Evolutionary conservation across 1,140 invertebrate genomes (phyloP), one percentile per base, ranked within the genome.

Genomic region (Drosophila mauritiana): DNA sequence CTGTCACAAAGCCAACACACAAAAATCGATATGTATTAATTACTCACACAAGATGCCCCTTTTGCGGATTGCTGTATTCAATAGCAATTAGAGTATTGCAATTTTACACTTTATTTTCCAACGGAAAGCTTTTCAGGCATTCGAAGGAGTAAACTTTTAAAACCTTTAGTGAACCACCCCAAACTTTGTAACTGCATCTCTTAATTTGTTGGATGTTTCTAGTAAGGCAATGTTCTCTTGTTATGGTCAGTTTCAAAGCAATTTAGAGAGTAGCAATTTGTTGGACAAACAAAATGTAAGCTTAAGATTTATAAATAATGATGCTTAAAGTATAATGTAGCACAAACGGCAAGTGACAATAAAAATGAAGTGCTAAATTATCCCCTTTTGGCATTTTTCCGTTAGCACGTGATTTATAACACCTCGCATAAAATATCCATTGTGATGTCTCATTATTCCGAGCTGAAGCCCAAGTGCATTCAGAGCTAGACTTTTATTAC

Each of bases 151-250:
- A 27, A 39, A 27, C 22, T 62, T 37, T 57, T n/a, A 11, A 20
- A 31, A 42, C 36, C 56, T 6, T 3, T 10, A 57, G 17, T 4
- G 6, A 27, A 20, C 52, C 13, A 4, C 15, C 40, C 11, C 11
- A 63, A 63, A 59, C 61, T 63, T 63, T 34, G 3, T n/a, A 63
- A 45, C 39, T 36, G 13, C 15, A 61, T n/a, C 20, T 63, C 39
- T 34, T 57, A 42, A 42, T 62, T 62, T 56, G 36, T 42, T 20
- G 15, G 27, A 34, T 37, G 10, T 46, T 20, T 20, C 12, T 8
- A 20, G 15, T 10, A 31, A 31, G 7, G 7, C 31, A 5, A 12
- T n/a, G 15, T 31, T 22, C 11, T 3, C 49, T 12, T 15, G 34
- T 52, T 36, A 36, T 20, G 6, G 27, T 56, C 17, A 22, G 13